A percentile compares a stretch with the other conserved stretches of the same genome.
Evolutionary conservation across 2,113 vertebrate genomes (phyloP).

Genomic region (Junco hyemalis): DNA sequence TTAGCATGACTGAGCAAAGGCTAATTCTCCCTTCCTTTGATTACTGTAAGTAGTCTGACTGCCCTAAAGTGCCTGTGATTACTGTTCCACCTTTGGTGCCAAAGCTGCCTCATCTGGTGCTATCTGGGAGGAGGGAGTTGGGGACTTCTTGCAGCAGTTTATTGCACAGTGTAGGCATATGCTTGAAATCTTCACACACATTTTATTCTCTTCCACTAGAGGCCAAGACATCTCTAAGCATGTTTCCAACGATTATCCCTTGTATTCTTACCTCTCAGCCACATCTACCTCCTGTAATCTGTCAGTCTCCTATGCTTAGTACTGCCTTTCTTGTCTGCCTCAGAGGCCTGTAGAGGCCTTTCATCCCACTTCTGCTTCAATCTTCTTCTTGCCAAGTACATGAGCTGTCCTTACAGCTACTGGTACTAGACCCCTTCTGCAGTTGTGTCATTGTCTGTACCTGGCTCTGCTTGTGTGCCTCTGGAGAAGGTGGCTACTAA

Average conservation of each 20-base stretch:
- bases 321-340: background rate
- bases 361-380: background rate
- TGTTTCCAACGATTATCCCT: background rate
- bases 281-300: background rate
- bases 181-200: background rate
- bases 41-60: background rate
- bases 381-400: background rate
- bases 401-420: background rate
- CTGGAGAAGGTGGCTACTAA: background rate
- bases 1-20: conserved; percentile 20
- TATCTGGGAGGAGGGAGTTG: background rate
- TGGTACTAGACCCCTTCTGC: background rate
- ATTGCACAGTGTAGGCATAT: background rate
- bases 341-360: background rate
- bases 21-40: conserved; percentile 23
- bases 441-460: background rate
- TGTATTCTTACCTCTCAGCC: background rate
- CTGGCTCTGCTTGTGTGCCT: background rate
- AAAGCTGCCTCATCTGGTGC: background rate
- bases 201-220: background rate
- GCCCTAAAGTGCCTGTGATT: background rate
- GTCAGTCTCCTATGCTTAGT: background rate
- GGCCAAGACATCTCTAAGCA: background rate
- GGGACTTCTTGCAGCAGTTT: background rate
- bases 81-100: background rate